Conservation (phyloP, 2,797 vertebrate genomes). For the Siniperca obscura region DNA sequence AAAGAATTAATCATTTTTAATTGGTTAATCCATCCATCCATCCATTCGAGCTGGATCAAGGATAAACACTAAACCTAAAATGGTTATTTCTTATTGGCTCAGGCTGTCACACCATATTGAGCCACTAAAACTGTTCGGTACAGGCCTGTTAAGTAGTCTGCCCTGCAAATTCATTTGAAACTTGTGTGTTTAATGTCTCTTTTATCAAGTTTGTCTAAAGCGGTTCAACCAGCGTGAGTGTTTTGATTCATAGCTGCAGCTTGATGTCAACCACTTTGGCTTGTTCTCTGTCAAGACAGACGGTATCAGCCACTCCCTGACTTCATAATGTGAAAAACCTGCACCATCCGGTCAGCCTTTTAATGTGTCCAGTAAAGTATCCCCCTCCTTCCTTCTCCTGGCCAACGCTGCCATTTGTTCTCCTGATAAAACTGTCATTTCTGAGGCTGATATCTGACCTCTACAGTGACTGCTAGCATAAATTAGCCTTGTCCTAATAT, state of each 20-base stretch:
- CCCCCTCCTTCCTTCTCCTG: constrained; percentile 69
- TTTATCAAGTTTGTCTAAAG: constrained; percentile 66
- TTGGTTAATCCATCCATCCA: background rate
- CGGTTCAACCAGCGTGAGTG: constrained; percentile 31
- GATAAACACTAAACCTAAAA: constrained; percentile 39
- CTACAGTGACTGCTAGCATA: constrained; percentile 81
- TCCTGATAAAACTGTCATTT: constrained; percentile 87
- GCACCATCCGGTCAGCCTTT: constrained; percentile 72
- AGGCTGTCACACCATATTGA: constrained; percentile 46
- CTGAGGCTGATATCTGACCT: constrained; percentile 84
- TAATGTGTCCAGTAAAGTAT: constrained; percentile 80
- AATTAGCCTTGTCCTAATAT: constrained; percentile 86
- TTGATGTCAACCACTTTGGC: constrained; percentile 71
- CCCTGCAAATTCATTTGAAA: constrained; percentile 48
- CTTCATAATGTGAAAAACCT: constrained; percentile 74
- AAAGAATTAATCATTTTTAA: background rate
- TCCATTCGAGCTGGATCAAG: constrained; percentile 9
- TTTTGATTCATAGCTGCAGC: constrained; percentile 71
- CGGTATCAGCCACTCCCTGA: constrained; percentile 72
- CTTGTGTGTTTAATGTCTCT: constrained; percentile 57
- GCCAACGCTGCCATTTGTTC: constrained; percentile 81
- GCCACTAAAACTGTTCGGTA: constrained; percentile 39
- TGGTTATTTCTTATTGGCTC: constrained; percentile 43
- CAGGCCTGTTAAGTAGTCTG: constrained; percentile 26
- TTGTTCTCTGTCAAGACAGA: constrained; percentile 74